These are phyloP conservation scores for Coecobrya sp. DNA, from an alignment of 2,888 invertebrate genomes.

Conservation along the genomic window DNA sequence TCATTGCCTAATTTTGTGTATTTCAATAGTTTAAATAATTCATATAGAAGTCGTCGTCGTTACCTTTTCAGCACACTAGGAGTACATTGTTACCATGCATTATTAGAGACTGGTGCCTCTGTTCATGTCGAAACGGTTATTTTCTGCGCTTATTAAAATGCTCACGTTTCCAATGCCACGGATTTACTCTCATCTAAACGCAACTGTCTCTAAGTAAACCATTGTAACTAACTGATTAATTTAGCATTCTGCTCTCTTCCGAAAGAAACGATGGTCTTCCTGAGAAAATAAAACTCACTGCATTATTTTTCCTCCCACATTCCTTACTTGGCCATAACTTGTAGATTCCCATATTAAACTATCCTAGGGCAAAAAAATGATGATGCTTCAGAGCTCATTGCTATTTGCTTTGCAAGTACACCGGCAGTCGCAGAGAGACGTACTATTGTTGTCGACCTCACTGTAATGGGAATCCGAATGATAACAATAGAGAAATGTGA, in stretches of 20 bases:
- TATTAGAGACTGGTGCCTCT: background rate
- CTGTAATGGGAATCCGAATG: conserved; percentile 27
- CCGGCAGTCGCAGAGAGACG: conserved; percentile 44
- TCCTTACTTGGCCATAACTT: conserved; percentile 14
- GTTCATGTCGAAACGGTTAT: conserved; percentile 44
- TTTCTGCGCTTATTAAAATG: conserved; percentile 46
- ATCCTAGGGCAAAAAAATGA: conserved; percentile 22
- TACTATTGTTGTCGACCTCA: conserved; percentile 29
- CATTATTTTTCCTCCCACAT: conserved; percentile 37
- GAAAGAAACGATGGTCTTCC: background rate
- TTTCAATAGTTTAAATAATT: conserved; percentile 41
- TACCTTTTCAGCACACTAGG: background rate
- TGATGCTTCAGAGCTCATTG: background rate
- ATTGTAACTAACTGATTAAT: conserved; percentile 45
- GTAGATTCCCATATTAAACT: background rate
- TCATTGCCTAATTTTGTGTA: conserved; percentile 27
- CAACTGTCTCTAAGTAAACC: conserved; percentile 9
- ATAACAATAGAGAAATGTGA: conserved; percentile 2
- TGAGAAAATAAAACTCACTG: background rate
- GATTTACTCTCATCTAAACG: background rate
- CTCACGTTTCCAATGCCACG: conserved; percentile 8
- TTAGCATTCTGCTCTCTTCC: background rate
- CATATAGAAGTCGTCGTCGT: background rate
- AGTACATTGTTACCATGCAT: background rate
- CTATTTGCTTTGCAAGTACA: conserved; percentile 1